A percentile compares a stretch with the other conserved stretches of the same genome.
These are phyloP conservation scores for Triops cancriformis DNA, from an alignment of 1,140 invertebrate genomes.

Conservation along the genomic window DNA sequence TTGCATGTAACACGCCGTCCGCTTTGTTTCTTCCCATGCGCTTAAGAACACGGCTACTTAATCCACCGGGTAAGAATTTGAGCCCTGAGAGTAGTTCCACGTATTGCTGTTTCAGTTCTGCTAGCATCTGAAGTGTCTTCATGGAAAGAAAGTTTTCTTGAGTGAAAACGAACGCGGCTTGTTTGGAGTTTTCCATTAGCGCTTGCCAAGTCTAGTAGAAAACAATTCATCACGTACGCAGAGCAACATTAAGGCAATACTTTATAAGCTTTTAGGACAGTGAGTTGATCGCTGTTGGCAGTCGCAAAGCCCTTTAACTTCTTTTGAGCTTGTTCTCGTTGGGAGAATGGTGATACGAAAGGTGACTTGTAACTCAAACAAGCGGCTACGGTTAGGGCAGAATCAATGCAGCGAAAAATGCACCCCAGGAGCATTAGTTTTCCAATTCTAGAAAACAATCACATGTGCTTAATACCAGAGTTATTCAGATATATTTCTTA, in stretches of 20 bases:
- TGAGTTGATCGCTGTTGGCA: conserved; percentile 70
- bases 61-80: conserved; percentile 62
- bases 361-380: conserved; percentile 54
- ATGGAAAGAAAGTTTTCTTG: conserved; percentile 64
- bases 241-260: conserved; percentile 40
- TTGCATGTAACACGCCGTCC: conserved; percentile 58
- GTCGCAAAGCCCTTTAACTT: conserved; percentile 62
- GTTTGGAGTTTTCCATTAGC: conserved; percentile 46
- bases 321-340: conserved; percentile 58
- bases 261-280: conserved; percentile 64
- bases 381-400: conserved; percentile 42
- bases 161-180: conserved; percentile 56
- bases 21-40: conserved; percentile 43
- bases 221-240: neutral
- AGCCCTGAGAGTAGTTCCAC: conserved; percentile 71
- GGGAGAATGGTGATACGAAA: conserved; percentile 65
- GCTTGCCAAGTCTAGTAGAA: conserved; percentile 59
- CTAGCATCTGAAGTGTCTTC: conserved; percentile 60
- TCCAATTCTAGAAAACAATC: conserved; percentile 37
- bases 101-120: conserved; percentile 72
- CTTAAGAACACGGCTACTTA: conserved; percentile 40
- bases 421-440: conserved; percentile 44
- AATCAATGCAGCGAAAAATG: conserved; percentile 43
- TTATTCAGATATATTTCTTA: no score
- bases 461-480: no score